A percentile compares a stretch with the other conserved stretches of the same genome.
Conservation (phyloP, 2,888 invertebrate species). For the Erannis defoliaria region DNA sequence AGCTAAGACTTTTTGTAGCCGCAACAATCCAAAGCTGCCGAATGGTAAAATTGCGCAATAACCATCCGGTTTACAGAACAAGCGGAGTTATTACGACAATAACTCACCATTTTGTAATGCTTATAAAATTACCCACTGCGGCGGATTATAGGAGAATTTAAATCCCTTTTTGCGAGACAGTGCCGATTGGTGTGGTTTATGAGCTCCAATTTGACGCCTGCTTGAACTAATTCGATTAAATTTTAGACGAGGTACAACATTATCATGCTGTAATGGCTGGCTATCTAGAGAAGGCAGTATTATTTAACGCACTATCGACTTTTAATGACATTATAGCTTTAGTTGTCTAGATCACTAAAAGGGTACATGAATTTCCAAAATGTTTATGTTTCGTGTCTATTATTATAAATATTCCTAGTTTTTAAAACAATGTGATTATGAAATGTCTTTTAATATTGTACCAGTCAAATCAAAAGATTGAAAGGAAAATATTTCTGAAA, state of each 20-base stretch:
- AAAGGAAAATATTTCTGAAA: too few relatives aligned
- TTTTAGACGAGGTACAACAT: conserved; percentile 25
- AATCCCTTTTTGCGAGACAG: conserved; percentile 33
- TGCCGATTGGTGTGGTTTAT: conserved; percentile 34
- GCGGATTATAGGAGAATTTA: conserved; percentile 31
- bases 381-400: too few relatives aligned
- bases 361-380: too few relatives aligned
- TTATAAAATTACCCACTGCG: conserved; percentile 45
- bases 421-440: too few relatives aligned
- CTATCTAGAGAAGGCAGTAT: background rate
- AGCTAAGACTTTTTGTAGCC: conserved; percentile 36
- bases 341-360: too few relatives aligned
- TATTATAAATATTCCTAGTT: too few relatives aligned
- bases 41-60: conserved; percentile 32
- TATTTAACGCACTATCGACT: background rate
- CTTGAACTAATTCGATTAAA: conserved; percentile 38
- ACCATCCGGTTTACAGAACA: conserved; percentile 38
- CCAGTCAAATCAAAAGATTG: too few relatives aligned
- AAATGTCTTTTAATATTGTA: too few relatives aligned
- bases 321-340: background rate
- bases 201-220: conserved; percentile 33
- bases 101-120: conserved; percentile 53
- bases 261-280: conserved; percentile 17
- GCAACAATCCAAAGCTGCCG: conserved; percentile 27
- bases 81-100: conserved; percentile 52